A percentile compares a stretch with the other conserved stretches of the same genome.
Conservation (phyloP, 2,888 invertebrate species). For the Pristionchus arcanus region DNA sequence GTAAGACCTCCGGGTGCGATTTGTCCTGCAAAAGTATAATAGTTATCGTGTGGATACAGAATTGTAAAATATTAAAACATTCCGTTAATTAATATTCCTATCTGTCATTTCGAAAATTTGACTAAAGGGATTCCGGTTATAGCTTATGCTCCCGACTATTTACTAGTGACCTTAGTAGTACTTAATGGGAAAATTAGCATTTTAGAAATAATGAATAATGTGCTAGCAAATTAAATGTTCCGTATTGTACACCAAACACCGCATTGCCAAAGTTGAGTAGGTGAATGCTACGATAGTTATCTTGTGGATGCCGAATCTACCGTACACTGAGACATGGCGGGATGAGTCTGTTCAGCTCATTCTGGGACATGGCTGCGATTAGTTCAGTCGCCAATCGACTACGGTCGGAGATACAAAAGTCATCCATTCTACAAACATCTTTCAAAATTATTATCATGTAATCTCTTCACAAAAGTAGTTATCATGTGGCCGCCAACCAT, state of each 20-base stretch:
- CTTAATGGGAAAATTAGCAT: too few relatives aligned
- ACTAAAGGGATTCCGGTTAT: too few relatives aligned
- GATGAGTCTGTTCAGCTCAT: conserved; percentile 31
- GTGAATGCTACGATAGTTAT: not conserved
- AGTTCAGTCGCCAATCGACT: conserved; percentile 47
- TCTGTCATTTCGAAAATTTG: too few relatives aligned
- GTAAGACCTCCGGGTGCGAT: conserved; percentile 46
- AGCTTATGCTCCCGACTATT: too few relatives aligned
- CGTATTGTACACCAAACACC: too few relatives aligned
- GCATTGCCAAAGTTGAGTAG: too few relatives aligned
- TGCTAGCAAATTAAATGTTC: too few relatives aligned
- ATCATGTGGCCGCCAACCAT: not conserved
- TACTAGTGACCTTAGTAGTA: too few relatives aligned
- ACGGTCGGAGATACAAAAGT: conserved; percentile 44
- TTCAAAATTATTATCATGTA: not conserved
- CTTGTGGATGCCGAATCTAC: not conserved
- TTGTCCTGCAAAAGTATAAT: conserved; percentile 54
- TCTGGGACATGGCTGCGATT: conserved; percentile 35
- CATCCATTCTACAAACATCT: conserved; percentile 30
- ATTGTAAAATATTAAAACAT: too few relatives aligned
- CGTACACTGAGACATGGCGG: conserved; percentile 52
- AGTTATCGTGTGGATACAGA: too few relatives aligned
- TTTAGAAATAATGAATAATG: too few relatives aligned
- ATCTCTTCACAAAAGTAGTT: not conserved
- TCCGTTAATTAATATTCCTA: too few relatives aligned